These are phyloP conservation scores for Antitype chi DNA, from an alignment of 2,888 invertebrate genomes.

Conservation along the genomic window DNA sequence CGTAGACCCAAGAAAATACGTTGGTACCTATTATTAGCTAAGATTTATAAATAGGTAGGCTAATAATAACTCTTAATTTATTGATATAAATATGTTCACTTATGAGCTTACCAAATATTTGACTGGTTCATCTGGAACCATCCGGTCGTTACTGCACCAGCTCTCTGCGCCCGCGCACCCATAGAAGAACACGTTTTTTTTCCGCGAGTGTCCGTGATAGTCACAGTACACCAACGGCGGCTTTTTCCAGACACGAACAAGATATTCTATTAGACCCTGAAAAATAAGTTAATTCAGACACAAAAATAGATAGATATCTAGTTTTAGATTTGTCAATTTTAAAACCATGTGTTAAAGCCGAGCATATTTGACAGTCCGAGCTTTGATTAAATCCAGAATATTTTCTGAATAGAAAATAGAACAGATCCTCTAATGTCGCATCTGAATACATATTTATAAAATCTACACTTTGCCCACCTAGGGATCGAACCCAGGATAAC, in stretches of 20 bases:
- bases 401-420: neutral
- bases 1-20: neutral
- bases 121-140: slow-evolving; percentile 90
- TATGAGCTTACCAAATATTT: slow-evolving; percentile 90
- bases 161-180: slow-evolving; percentile 94
- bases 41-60: neutral
- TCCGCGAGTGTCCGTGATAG: slow-evolving; percentile 95
- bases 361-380: no score
- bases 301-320: no score
- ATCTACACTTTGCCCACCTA: neutral
- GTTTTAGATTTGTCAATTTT: no score
- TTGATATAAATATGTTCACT: neutral
- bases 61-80: neutral
- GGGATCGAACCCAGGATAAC: slow-evolving; percentile 8
- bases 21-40: neutral
- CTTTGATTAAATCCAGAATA: neutral
- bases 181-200: slow-evolving; percentile 96
- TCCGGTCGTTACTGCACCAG: slow-evolving; percentile 92
- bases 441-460: neutral
- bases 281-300: slow-evolving; percentile 30
- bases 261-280: slow-evolving; percentile 92
- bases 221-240: slow-evolving; percentile 93
- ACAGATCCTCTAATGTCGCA: neutral
- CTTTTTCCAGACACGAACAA: slow-evolving; percentile 90
- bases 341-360: no score